Evolutionary conservation across 2,797 vertebrate species (phyloP), one percentile per base, ranked within the genome.

Genomic region (Pipistrellus kuhlii): DNA sequence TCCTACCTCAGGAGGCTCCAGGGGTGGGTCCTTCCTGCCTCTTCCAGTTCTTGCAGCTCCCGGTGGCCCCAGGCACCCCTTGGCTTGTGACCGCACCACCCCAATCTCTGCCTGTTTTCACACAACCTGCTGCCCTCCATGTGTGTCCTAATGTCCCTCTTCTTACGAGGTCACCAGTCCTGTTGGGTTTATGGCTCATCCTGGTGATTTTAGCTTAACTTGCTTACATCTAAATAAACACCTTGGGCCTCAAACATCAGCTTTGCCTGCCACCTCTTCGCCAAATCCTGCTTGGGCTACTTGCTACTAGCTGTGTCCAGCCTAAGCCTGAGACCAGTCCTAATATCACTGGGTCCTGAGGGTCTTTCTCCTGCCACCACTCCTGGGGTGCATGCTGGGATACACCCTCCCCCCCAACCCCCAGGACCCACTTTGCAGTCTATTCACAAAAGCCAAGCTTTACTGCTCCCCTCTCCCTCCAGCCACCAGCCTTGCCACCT

Each of bases 381-480:
- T n/a, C 15, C 38, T 14, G 48, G 14, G 17, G 21, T 17, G 12
- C 0, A 2, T 32, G 66, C n/a, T 35, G 30, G 21, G 72, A 13
- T 3, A 3, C 0, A 1, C 0, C 30, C 20, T 20, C 6, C 23
- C 14, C 10, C 0, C 0, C 21, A 11, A 48, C 14, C 6, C 0
- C 0, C 8, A 48, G 38, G n/a, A 44, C 17, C 21, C 11, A 1
- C 18, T 48, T 21, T 18, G 25, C 14, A 0, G 11, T 87, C 62
- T 27, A 10, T 7, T 41, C 44, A 55, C 27, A 32, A 51, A 59
- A 32, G 25, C 44, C 15, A 35, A 17, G 51, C 35, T 21, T 55
- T 17, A 4, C 66, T 3, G 13, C 5, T 13, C 17, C 11, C 51
- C 3, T 2, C 46, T 15, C 25, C 25, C 41, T 18, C 55, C 23